These are phyloP conservation scores for Theristicus caerulescens DNA, from an alignment of 2,113 vertebrate species.

Conservation along the genomic window DNA sequence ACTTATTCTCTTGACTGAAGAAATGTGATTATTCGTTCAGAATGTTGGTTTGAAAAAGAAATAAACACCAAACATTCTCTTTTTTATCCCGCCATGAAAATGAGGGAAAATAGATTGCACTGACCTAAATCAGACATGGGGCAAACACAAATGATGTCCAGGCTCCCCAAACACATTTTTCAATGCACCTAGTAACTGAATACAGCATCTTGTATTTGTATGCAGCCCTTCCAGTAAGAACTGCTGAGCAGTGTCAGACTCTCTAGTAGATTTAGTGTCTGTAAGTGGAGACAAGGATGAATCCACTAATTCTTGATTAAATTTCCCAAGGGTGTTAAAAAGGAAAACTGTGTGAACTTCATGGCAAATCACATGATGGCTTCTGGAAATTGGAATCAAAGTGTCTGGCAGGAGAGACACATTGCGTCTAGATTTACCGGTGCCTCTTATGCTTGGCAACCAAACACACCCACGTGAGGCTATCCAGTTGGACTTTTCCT, in stretches of 20 bases:
- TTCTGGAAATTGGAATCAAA: slow-evolving; percentile 8
- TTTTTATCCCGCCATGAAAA: neutral
- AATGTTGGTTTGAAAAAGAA: slow-evolving; percentile 10
- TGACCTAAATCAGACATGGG: neutral
- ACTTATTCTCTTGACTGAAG: neutral
- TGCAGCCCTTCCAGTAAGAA: slow-evolving; percentile 1
- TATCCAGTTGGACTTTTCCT: neutral
- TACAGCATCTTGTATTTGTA: neutral
- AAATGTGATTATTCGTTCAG: neutral
- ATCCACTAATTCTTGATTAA: slow-evolving; percentile 23
- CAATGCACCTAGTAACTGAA: neutral
- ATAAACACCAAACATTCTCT: neutral
- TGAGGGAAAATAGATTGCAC: neutral
- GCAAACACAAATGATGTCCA: neutral
- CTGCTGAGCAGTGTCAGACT: slow-evolving; percentile 12
- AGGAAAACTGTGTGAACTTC: neutral
- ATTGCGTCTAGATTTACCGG: neutral
- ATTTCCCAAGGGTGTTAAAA: slow-evolving; percentile 18
- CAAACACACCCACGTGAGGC: neutral
- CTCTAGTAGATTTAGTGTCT: slow-evolving; percentile 18
- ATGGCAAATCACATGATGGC: neutral
- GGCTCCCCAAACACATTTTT: neutral
- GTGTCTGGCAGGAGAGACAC: neutral
- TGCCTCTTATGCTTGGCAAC: neutral
- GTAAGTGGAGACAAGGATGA: slow-evolving; percentile 14